Base-by-base conservation (phyloP, 2,888 invertebrate species). In the Drosophila subquinaria region DNA sequence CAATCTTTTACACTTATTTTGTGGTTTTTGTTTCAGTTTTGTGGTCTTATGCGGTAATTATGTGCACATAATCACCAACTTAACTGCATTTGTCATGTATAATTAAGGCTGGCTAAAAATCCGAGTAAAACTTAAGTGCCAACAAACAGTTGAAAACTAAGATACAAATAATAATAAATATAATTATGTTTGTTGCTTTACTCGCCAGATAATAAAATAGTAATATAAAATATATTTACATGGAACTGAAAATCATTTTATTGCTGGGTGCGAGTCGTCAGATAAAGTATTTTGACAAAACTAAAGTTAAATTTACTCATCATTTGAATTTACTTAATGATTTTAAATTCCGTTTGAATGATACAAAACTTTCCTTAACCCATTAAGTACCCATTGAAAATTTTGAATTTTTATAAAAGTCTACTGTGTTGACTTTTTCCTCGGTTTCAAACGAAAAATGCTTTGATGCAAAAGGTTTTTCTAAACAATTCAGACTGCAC, bases 61-160 rank as follows among this genome's bases (percentile, higher is more conserved):
- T 83, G 84, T 86, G 86, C 86, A 82, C 82, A 86, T 70, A 81
- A 86, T 86, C 79, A 86, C 72, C 83, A 69, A 68, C 72, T 71
- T 76, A 79, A 79, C 77, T 71, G 80, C 77, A 84, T 84, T 88
- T 78, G 87, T 87, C 87, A 84, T 84, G 89, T 87, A 86, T 81
- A 88, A 84, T 84, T 84, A 84, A 74, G 79, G 71, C 78, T 73
- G 65, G 52, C 71, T 51, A 57, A 73, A 72, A 88, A 76, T 63
- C 67, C 62, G 73, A 60, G 52, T 51, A 72, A 78, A 73, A 80
- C 71, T 71, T 59, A 83, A 68, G 55, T 76, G 67, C 42, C 52
- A 56, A 23, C 38, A 74, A 67, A 50, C 13, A 48, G 30, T 53
- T 51, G 38, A 52, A 56, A 64, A 72, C 63, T 63, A 40, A 63